Percentiles rank a stretch among this genome's conserved stretches.
Evolutionary conservation across 2,797 vertebrate species (phyloP).

Genomic region (Sebastes minor): DNA sequence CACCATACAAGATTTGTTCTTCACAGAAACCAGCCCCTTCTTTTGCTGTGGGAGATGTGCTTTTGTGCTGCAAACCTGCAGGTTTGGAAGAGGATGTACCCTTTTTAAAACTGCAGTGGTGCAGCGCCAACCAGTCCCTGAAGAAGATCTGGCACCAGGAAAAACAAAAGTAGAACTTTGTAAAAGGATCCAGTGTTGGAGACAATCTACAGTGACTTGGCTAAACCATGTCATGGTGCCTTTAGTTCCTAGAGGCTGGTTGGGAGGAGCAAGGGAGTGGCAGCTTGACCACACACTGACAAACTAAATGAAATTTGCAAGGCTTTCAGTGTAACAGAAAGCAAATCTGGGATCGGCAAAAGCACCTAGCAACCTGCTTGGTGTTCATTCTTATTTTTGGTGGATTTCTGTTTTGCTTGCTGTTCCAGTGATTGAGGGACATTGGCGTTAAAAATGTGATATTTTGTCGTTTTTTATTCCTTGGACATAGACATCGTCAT

Average conservation of each 20-base stretch:
- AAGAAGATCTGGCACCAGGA: neutral
- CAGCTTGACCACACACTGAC: slow-evolving; percentile 33
- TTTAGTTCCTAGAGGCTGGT: slow-evolving; percentile 8
- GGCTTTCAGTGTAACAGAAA: slow-evolving; percentile 20
- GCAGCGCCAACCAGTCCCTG: neutral
- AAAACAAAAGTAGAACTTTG: slow-evolving; percentile 18
- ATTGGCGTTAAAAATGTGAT: neutral
- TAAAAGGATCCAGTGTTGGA: neutral
- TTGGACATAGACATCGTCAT: neutral
- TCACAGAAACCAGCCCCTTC: neutral
- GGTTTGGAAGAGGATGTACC: slow-evolving; percentile 9
- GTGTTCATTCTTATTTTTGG: neutral
- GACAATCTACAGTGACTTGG: slow-evolving; percentile 2
- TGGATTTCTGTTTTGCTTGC: neutral
- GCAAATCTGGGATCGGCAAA: neutral
- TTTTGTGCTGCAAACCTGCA: neutral
- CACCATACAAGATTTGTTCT: neutral
- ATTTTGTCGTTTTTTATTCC: neutral
- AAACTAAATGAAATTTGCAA: slow-evolving; percentile 7
- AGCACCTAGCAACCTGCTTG: neutral
- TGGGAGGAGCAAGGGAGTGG: slow-evolving; percentile 40
- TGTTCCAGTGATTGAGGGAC: neutral
- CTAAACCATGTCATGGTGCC: slow-evolving; percentile 12
- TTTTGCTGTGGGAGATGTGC: neutral
- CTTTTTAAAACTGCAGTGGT: neutral